Evolutionary conservation across 2,888 invertebrate species (phyloP).

Genomic region (Folsomia manolachei): DNA sequence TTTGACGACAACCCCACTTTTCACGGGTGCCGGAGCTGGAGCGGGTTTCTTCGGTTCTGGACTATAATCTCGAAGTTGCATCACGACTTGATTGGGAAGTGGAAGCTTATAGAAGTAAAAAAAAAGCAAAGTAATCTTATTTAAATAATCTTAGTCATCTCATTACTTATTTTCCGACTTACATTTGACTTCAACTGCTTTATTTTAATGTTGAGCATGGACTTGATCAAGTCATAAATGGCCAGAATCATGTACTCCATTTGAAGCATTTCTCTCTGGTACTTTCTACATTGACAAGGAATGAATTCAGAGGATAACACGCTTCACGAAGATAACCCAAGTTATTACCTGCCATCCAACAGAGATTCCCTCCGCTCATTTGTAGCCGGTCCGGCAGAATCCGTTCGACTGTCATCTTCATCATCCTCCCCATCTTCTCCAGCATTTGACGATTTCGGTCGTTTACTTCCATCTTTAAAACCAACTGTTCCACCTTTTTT

Average conservation of each 20-base stretch:
- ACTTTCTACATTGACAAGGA: constrained; percentile 21
- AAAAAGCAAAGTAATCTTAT: neutral
- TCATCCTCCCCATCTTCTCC: neutral
- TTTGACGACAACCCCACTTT: neutral
- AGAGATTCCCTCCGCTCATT: constrained; percentile 10
- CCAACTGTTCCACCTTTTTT: neutral
- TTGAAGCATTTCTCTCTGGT: constrained; percentile 33
- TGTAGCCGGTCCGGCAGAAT: too few species aligned
- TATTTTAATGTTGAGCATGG: constrained; percentile 36
- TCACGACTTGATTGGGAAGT: constrained; percentile 7
- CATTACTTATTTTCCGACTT: constrained; percentile 9
- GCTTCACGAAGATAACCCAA: too few species aligned
- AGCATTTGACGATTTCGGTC: neutral
- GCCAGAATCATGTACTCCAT: constrained; percentile 39
- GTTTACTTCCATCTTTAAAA: neutral
- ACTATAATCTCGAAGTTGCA: constrained; percentile 2
- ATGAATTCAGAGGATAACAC: too few species aligned
- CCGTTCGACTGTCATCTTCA: constrained; percentile 4
- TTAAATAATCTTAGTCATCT: neutral
- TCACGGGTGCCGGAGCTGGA: neutral
- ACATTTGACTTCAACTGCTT: constrained; percentile 30
- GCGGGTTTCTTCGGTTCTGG: neutral
- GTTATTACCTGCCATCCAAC: constrained; percentile 6
- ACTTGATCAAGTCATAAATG: constrained; percentile 40
- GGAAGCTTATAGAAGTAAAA: constrained; percentile 7